Conservation (phyloP, 2,797 vertebrate species). For the Leptodactylus fallax region DNA sequence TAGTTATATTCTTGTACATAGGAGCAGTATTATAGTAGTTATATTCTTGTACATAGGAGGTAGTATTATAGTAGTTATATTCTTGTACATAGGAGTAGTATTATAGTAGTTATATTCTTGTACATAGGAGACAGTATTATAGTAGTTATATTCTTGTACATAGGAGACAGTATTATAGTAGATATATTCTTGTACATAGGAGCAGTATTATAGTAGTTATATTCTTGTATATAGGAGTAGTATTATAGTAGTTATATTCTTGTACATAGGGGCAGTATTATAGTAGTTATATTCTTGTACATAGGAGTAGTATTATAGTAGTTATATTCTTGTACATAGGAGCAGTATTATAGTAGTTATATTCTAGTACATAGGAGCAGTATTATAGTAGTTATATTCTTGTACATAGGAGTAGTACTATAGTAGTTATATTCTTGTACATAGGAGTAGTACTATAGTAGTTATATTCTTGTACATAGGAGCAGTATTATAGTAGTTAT, state of each 20-base stretch:
- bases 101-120: too few species aligned
- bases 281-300: background rate
- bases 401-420: background rate
- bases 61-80: too few species aligned
- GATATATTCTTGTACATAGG: background rate
- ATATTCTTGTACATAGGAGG: too few species aligned
- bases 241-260: too few species aligned
- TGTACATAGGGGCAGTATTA: too few species aligned
- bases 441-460: background rate
- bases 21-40: background rate
- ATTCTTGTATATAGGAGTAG: background rate
- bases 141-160: background rate
- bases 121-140: background rate
- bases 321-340: constrained; percentile 9
- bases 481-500: too few species aligned
- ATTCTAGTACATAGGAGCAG: background rate
- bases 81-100: background rate
- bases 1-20: background rate
- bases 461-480: background rate
- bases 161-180: background rate
- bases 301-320: background rate
- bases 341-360: background rate
- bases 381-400: background rate
- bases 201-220: constrained; percentile 3
- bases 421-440: too few species aligned